phyloP scores from a whole-genome alignment of 1,140 invertebrate species.

The Habropoda laboriosa region DNA sequence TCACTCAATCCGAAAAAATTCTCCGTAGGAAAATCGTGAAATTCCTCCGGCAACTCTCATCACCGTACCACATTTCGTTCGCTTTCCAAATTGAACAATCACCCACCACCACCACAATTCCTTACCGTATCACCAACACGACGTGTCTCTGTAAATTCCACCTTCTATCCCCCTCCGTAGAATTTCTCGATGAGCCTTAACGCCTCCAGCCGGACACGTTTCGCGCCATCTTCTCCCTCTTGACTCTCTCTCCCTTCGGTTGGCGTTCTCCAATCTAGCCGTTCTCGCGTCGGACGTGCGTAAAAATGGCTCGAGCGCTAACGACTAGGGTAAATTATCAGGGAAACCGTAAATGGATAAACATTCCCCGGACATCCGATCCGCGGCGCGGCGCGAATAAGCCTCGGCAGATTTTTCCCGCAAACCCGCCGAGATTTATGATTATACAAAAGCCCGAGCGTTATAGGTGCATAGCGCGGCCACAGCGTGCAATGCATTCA shows the following conservation, averaged over 20 bases:
- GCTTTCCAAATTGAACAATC: background rate
- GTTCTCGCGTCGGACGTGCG: background rate
- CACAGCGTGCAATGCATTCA: constrained; percentile 25
- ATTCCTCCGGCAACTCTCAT: background rate
- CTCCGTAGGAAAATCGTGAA: too few species aligned
- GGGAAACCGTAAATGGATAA: constrained; percentile 49
- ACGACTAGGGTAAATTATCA: constrained; percentile 49
- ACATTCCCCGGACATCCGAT: constrained; percentile 47
- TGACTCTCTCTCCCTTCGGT: too few species aligned
- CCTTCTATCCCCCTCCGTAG: background rate
- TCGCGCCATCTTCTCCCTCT: background rate
- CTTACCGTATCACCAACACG: too few species aligned
- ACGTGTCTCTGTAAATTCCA: background rate
- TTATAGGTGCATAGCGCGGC: constrained; percentile 39
- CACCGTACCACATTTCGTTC: background rate
- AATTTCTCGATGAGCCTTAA: background rate
- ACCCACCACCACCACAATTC: background rate
- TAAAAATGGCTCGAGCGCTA: constrained; percentile 26
- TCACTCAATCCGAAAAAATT: too few species aligned
- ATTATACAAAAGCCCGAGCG: constrained; percentile 39
- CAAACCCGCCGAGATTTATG: constrained; percentile 37
- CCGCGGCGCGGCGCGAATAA: constrained; percentile 38
- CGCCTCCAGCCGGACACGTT: background rate
- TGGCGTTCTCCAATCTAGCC: background rate
- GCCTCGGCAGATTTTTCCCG: constrained; percentile 32